A percentile compares a stretch with the other conserved stretches of the same genome.
phyloP scores from a whole-genome alignment of 2,888 invertebrate species.

The Eristalis pertinax region DNA sequence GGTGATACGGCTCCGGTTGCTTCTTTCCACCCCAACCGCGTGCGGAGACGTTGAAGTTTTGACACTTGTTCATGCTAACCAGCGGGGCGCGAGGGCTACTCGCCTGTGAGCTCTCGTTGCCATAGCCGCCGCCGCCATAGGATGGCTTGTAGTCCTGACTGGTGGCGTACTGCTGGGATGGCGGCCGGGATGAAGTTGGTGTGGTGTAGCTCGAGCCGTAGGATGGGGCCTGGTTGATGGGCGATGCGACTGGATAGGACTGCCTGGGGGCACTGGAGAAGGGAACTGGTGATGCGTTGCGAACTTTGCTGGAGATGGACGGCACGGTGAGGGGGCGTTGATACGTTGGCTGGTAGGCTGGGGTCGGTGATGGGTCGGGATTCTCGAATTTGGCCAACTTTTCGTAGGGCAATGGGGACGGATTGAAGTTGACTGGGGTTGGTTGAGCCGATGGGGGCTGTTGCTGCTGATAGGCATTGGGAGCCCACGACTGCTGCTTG shows the following conservation, averaged over 20 bases:
- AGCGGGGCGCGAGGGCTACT: conserved; percentile 43
- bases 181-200: conserved; percentile 50
- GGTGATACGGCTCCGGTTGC: conserved; percentile 50
- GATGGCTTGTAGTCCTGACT: conserved; percentile 35
- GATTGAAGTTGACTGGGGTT: conserved; percentile 76
- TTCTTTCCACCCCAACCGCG: conserved; percentile 86
- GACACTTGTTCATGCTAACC: conserved; percentile 73
- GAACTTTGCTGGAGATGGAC: conserved; percentile 69
- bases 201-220: conserved; percentile 33
- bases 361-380: conserved; percentile 38
- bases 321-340: conserved; percentile 44
- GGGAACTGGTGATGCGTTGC: conserved; percentile 77
- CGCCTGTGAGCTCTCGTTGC: conserved; percentile 17
- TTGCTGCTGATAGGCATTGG: conserved; percentile 75
- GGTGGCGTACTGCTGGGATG: conserved; percentile 42
- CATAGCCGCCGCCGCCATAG: neutral
- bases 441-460: conserved; percentile 68
- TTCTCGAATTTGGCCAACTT: conserved; percentile 79
- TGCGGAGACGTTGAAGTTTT: conserved; percentile 91
- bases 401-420: conserved; percentile 78
- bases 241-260: conserved; percentile 28
- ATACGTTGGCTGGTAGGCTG: conserved; percentile 49
- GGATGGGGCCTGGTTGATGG: conserved; percentile 30
- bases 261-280: conserved; percentile 68
- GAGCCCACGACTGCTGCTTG: conserved; percentile 78